These are phyloP conservation scores for Spea multiplicata DNA, from an alignment of 2,113 vertebrate genomes.

Conservation along the genomic window DNA sequence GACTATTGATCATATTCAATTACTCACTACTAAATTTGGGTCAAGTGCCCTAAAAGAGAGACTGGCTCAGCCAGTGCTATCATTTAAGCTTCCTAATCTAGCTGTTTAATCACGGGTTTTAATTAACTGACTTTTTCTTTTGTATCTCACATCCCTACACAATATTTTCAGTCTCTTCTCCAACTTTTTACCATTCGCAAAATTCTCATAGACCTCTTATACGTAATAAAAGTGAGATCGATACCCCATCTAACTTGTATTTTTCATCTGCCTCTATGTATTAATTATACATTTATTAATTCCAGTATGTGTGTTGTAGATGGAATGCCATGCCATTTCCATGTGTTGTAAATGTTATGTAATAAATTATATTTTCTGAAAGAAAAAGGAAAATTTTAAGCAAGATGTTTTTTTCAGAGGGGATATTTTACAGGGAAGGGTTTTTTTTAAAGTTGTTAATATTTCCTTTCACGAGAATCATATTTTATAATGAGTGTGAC, in stretches of 20 bases:
- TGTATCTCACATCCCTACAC: no score
- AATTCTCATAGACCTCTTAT: no score
- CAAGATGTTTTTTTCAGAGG: constrained; percentile 22
- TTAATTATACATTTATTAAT: neutral
- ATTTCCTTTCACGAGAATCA: constrained; percentile 70
- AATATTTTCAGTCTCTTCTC: no score
- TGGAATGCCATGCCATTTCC: constrained; percentile 45
- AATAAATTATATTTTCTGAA: constrained; percentile 64
- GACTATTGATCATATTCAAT: no score
- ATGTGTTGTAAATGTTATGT: constrained; percentile 56
- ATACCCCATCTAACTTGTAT: neutral
- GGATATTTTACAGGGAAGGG: constrained; percentile 36
- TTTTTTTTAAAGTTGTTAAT: constrained; percentile 68
- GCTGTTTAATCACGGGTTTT: no score
- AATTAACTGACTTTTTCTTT: no score
- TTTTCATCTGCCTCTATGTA: neutral
- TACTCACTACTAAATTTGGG: no score
- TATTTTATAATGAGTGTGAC: constrained; percentile 66
- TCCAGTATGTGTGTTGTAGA: constrained; percentile 40
- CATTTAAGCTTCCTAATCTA: no score
- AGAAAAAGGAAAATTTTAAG: constrained; percentile 49
- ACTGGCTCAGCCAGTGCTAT: no score
- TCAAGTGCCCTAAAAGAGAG: no score
- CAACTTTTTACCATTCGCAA: no score
- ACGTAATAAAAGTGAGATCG: no score